Base-by-base conservation (phyloP, 2,113 vertebrate species). In the Panthera leo region DNA sequence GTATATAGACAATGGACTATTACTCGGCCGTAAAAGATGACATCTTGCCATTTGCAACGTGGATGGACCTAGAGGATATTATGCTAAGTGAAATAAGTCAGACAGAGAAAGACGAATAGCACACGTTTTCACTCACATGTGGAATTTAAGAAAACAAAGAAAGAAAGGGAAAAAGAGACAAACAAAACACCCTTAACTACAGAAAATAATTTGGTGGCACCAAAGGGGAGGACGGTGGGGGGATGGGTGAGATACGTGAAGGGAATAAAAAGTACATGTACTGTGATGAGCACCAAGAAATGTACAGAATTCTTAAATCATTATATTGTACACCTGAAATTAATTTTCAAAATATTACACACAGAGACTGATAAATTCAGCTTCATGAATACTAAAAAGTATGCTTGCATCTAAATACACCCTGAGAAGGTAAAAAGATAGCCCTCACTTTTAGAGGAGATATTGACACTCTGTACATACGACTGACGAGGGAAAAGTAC, bases 401-500 rank as follows among this genome's bases (percentile, higher is more conserved):
- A 55, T 29, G 73, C 19, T 65, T 53, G 5, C 7, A 71, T 34
- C 51, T 11, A 73, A 51, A 80, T 18, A 70, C 11, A 29, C 9
- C 25, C 8, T 70, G 42, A 61, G 13, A 51, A 79, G 39, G 42
- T 29, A 25, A 7, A 86, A 91, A 70, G 16, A 58, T 3, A 31
- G 3, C 18, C 19, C 6, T 80, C 18, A 7, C 16, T n/a, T 61
- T 42, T 15, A n/a, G 61, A 34, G 12, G n/a, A 80, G 31, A 70
- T 16, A 21, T 15, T 82, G 21, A 18, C 14, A 80, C 34, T 8
- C 13, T 9, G 2, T 1, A 1, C 13, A 2, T 1, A 1, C 13
- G 34, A 31, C 11, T 14, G 27, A 31, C 0, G 31, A 58, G 13
- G 15, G 73, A 18, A 58, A 23, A 25, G 31, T 18, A 29, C 16